Evolutionary conservation across 2,888 invertebrate genomes (phyloP).

Genomic region (Strigamia transsilvanica): DNA sequence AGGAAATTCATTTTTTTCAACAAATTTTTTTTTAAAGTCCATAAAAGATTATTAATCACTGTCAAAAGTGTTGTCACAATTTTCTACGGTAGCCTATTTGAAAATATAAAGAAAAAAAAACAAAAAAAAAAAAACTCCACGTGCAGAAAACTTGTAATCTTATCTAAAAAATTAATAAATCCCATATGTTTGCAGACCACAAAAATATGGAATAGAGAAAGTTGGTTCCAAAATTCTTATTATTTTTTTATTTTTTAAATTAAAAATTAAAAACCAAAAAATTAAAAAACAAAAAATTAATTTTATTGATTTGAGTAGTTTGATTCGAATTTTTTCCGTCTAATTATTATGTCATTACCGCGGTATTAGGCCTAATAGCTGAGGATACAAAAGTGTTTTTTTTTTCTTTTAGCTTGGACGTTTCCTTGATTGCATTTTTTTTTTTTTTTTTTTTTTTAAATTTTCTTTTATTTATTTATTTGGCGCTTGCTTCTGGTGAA

Average conservation of each 20-base stretch:
- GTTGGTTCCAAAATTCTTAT: background rate
- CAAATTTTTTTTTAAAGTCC: background rate
- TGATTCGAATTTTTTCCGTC: background rate
- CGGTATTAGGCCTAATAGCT: conserved; percentile 4
- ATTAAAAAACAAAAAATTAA: background rate
- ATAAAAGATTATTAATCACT: conserved; percentile 7
- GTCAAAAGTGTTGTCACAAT: background rate
- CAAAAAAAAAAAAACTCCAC: conserved; percentile 22
- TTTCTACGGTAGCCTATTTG: background rate
- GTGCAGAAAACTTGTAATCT: conserved; percentile 31
- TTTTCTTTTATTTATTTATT: background rate
- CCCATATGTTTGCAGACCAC: conserved; percentile 25
- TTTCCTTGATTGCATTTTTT: conserved; percentile 31
- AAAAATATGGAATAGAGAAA: conserved; percentile 14
- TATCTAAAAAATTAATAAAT: conserved; percentile 34
- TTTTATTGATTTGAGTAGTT: background rate
- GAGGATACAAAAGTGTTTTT: background rate
- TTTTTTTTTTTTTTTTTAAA: background rate
- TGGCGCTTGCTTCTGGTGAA: conserved; percentile 39
- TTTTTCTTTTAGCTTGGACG: conserved; percentile 11
- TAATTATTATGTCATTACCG: background rate
- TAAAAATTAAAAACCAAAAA: no score
- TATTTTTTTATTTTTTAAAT: no score
- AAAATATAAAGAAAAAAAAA: background rate
- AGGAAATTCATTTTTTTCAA: no score